Percentiles rank a stretch among this genome's conserved stretches.
phyloP scores from a whole-genome alignment of 2,797 vertebrate genomes.

The Sebastes matsubarae region DNA sequence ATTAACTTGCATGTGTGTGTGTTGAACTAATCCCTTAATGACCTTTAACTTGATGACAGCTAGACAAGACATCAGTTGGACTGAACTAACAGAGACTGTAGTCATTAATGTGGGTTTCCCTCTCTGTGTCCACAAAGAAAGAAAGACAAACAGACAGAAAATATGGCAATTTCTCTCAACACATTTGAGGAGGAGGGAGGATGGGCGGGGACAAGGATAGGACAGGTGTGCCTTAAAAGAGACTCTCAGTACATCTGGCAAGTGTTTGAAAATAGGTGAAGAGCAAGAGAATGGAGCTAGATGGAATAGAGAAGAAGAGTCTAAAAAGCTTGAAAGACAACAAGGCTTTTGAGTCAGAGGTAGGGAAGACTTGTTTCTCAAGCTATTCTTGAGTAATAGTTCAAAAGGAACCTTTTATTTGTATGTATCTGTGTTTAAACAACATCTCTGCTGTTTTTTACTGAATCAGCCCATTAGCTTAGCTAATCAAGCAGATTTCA shows the following conservation, averaged over 20 bases:
- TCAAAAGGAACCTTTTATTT: not conserved
- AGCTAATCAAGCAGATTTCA: not conserved
- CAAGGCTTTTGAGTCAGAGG: slow-evolving; percentile 53
- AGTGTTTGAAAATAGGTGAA: not conserved
- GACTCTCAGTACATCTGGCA: not conserved
- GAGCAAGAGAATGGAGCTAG: slow-evolving; percentile 49
- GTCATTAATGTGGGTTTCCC: not conserved
- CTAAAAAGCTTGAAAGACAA: slow-evolving; percentile 36
- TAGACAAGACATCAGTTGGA: not conserved
- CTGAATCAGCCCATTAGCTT: not conserved
- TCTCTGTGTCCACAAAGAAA: not conserved
- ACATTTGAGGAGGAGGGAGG: not conserved
- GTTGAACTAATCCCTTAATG: not conserved
- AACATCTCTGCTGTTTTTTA: not conserved
- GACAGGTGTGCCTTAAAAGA: slow-evolving; percentile 28
- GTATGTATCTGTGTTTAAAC: too few relatives aligned
- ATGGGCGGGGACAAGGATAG: not conserved
- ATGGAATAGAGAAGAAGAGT: not conserved
- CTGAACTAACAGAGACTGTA: not conserved
- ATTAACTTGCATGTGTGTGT: not conserved
- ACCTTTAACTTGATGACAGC: not conserved
- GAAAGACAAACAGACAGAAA: not conserved
- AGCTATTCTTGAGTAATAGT: not conserved
- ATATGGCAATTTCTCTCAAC: not conserved
- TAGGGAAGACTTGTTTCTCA: slow-evolving; percentile 7